A percentile compares a stretch with the other conserved stretches of the same genome.
phyloP scores from a whole-genome alignment of 2,113 vertebrate genomes.

The Hydrochoerus hydrochaeris region DNA sequence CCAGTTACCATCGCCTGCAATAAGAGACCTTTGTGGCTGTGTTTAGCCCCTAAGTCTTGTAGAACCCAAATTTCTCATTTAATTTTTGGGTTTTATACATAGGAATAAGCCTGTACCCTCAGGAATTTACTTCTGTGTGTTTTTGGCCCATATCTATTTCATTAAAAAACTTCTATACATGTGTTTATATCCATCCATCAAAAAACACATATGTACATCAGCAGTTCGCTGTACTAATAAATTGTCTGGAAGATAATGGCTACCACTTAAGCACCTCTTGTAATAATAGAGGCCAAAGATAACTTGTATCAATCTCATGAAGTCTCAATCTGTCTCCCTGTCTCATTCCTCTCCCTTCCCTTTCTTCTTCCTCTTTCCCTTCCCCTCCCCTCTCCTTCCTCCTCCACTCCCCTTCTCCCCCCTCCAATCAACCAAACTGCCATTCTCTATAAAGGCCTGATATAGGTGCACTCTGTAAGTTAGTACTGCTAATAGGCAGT shows the following conservation, averaged over 20 bases:
- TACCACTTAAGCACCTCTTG: background rate
- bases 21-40: background rate
- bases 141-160: slow-evolving; percentile 2
- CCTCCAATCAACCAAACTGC: background rate
- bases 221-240: background rate
- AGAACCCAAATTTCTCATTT: background rate
- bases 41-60: background rate
- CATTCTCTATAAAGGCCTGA: background rate
- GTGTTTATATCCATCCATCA: background rate
- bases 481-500: background rate
- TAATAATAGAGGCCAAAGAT: background rate
- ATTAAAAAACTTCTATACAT: background rate
- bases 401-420: background rate
- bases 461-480: background rate
- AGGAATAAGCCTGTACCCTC: background rate
- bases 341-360: too few relatives aligned
- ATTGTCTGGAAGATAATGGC: background rate
- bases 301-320: background rate
- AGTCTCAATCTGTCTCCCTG: background rate
- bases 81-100: background rate
- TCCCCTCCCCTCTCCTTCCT: background rate
- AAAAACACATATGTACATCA: background rate
- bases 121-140: background rate
- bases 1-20: background rate
- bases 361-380: too few relatives aligned